Evolutionary conservation across 2,113 vertebrate genomes (phyloP).

Genomic region (Columba livia): DNA sequence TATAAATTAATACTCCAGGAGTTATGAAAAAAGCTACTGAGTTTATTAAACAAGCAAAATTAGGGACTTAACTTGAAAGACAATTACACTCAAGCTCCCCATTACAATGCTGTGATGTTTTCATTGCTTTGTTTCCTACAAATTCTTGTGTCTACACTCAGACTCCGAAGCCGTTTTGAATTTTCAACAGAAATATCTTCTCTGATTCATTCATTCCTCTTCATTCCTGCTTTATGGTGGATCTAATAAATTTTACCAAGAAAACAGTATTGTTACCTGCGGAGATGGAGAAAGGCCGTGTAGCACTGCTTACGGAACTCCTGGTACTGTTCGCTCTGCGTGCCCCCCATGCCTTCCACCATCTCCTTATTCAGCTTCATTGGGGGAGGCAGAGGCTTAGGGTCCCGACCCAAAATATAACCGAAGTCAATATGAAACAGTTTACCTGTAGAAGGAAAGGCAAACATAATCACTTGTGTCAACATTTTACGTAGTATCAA

Average conservation of each 20-base stretch:
- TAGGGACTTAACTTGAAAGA: neutral
- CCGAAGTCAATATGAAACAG: conserved; percentile 99
- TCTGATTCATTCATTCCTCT: neutral
- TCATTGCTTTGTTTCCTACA: neutral
- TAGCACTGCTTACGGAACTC: conserved; percentile 99
- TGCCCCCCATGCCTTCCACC: conserved; percentile 99
- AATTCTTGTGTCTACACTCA: rapidly evolving
- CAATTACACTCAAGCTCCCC: neutral
- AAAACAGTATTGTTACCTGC: conserved; percentile 76
- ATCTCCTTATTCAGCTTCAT: conserved; percentile 99
- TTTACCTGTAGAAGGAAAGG: conserved; percentile 81
- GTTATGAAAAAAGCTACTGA: neutral
- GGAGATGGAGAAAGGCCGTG: conserved; percentile 94
- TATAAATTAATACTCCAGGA: neutral
- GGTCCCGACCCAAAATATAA: conserved; percentile 96
- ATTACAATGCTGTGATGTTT: neutral
- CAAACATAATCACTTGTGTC: neutral
- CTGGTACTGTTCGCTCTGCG: conserved; percentile 98
- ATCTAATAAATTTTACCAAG: neutral
- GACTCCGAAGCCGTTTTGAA: neutral
- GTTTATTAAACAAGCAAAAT: neutral
- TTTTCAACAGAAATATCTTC: neutral
- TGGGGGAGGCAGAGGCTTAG: conserved; percentile 94
- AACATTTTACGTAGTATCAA: neutral
- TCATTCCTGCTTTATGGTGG: neutral